phyloP scores from a whole-genome alignment of 2,113 vertebrate species.

The Eidolon helvum region DNA sequence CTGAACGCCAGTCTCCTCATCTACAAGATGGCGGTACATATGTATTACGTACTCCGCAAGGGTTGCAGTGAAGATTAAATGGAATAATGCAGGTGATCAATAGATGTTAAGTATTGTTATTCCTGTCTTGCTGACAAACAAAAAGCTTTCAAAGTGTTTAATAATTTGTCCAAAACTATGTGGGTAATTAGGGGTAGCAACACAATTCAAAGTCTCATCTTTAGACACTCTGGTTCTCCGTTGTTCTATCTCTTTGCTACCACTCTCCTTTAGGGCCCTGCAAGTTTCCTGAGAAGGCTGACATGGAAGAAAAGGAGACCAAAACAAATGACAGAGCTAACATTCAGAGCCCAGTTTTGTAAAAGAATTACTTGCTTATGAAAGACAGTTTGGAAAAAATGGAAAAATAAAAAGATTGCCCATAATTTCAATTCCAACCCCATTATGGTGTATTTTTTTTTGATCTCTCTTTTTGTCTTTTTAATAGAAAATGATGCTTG shows the following conservation, averaged over 20 bases:
- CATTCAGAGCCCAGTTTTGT: neutral
- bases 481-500: neutral
- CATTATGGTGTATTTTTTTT: neutral
- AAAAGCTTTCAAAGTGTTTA: neutral
- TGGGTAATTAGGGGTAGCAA: too few species aligned
- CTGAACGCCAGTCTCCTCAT: neutral
- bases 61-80: neutral
- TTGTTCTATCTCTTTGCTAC: neutral
- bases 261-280: neutral
- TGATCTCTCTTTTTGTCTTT: neutral
- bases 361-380: neutral
- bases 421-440: neutral
- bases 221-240: accelerated
- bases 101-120: neutral
- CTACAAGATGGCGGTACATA: accelerated
- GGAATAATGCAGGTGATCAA: neutral
- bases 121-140: neutral
- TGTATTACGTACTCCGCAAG: neutral
- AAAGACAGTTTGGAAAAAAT: neutral
- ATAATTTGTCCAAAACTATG: neutral
- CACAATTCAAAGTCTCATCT: neutral
- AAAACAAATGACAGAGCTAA: neutral
- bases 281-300: neutral
- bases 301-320: neutral
- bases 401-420: neutral